phyloP scores from a whole-genome alignment of 2,113 vertebrate species.

The Clarias gariepinus region DNA sequence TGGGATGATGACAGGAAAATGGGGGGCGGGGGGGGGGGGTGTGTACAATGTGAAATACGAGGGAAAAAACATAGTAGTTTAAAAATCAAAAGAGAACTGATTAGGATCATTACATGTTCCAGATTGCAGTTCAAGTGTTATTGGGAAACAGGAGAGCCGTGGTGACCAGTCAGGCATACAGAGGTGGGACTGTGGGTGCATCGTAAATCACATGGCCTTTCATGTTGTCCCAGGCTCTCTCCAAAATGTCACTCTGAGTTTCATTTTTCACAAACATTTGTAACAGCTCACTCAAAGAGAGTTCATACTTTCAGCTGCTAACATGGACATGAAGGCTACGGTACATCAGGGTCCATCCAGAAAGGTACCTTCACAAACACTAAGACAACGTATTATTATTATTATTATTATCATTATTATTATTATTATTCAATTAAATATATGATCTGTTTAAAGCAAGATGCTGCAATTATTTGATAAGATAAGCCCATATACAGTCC shows the following conservation, averaged over 20 bases:
- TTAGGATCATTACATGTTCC: conserved; percentile 40
- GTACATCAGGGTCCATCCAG: conserved; percentile 3
- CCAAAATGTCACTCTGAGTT: conserved; percentile 35
- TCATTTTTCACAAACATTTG: conserved; percentile 11
- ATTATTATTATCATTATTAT: too few species aligned
- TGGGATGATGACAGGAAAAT: conserved; percentile 30
- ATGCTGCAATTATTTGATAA: conserved; percentile 62
- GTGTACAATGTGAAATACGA: conserved; percentile 30
- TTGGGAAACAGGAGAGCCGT: conserved; percentile 52
- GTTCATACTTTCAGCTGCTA: conserved; percentile 22
- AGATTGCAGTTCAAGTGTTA: conserved; percentile 37
- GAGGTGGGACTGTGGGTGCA: conserved; percentile 59
- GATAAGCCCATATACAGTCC: conserved; percentile 60
- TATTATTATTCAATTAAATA: not conserved
- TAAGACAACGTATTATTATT: too few species aligned
- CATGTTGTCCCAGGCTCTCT: conserved; percentile 19
- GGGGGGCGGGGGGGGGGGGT: not conserved
- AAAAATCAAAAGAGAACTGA: conserved; percentile 17
- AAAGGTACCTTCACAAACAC: conserved; percentile 23
- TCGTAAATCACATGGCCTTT: conserved; percentile 69
- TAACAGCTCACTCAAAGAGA: not conserved
- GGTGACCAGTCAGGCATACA: conserved; percentile 64
- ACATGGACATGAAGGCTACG: conserved; percentile 17
- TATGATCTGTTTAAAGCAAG: conserved; percentile 52
- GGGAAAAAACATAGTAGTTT: not conserved